A percentile compares a stretch with the other conserved stretches of the same genome.
Conservation (phyloP, 2,797 vertebrate species). For the Molossus alvarezi region DNA sequence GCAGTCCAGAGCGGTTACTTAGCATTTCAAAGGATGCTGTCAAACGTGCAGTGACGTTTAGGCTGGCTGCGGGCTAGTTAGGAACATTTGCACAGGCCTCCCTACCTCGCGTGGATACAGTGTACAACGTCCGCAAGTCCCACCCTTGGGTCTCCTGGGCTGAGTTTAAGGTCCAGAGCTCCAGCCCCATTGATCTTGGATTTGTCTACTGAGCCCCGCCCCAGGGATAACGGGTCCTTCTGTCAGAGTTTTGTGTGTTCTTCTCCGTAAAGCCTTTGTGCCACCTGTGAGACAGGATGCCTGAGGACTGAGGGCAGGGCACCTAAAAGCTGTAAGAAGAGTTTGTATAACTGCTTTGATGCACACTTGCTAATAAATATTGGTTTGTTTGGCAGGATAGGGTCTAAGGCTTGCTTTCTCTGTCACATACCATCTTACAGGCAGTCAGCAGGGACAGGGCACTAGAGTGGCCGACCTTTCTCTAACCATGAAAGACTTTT, state of each 20-base stretch:
- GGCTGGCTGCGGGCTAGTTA: too few species aligned
- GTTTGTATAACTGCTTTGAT: neutral
- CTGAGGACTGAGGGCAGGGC: neutral
- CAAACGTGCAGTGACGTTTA: neutral
- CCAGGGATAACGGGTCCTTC: neutral
- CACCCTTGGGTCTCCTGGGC: too few species aligned
- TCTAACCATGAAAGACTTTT: neutral
- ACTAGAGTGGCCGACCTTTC: too few species aligned
- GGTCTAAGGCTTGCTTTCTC: neutral
- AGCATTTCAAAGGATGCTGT: neutral
- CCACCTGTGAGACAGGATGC: neutral
- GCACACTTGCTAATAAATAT: neutral
- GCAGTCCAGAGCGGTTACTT: neutral
- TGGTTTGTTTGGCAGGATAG: neutral
- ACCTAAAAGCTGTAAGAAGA: neutral
- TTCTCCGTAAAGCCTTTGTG: neutral
- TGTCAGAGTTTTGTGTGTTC: neutral
- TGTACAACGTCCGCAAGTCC: accelerated
- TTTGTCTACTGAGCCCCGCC: neutral
- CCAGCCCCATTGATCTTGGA: neutral
- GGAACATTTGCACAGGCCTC: neutral
- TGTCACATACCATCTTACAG: neutral
- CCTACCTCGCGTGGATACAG: accelerated
- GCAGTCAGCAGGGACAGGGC: neutral
- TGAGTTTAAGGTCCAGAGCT: neutral